Conservation (phyloP, 2,888 invertebrate species). For the Clitarchus hookeri region DNA sequence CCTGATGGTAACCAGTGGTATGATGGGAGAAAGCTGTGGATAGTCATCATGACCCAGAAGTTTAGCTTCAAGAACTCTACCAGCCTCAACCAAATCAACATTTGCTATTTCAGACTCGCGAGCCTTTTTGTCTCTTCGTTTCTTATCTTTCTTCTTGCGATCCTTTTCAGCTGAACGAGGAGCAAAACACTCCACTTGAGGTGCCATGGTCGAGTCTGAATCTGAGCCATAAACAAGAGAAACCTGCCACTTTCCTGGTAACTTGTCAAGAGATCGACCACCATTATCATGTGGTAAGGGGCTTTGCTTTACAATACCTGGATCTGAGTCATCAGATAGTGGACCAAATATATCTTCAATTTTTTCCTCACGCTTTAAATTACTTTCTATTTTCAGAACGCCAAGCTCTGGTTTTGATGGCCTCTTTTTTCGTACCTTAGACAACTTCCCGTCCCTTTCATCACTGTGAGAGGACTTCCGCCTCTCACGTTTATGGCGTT, state of each 20-base stretch:
- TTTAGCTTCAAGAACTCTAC: constrained; percentile 80
- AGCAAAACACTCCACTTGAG: constrained; percentile 32
- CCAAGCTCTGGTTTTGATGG: constrained; percentile 37
- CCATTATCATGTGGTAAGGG: constrained; percentile 29
- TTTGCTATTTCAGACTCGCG: constrained; percentile 44
- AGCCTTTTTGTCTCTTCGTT: constrained; percentile 47
- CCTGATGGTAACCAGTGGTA: constrained; percentile 22
- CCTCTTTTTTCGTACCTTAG: constrained; percentile 53
- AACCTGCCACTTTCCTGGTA: constrained; percentile 50
- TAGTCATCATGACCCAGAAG: constrained; percentile 61
- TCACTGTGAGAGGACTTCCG: constrained; percentile 48
- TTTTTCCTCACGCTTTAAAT: constrained; percentile 71
- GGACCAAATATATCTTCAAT: constrained; percentile 90
- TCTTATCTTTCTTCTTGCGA: constrained; percentile 62
- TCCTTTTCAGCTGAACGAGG: constrained; percentile 60
- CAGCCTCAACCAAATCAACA: constrained; percentile 75
- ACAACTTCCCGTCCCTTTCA: constrained; percentile 54
- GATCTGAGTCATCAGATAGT: constrained; percentile 71
- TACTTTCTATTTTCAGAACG: constrained; percentile 39
- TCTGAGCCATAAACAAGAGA: constrained; percentile 59
- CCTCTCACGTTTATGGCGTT: constrained; percentile 49
- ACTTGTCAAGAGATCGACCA: constrained; percentile 43
- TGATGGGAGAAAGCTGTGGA: constrained; percentile 56
- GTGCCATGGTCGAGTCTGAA: constrained; percentile 52
- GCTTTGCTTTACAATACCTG: constrained; percentile 41